phyloP scores from a whole-genome alignment of 2,797 vertebrate species.

The Taenioides sp. region DNA sequence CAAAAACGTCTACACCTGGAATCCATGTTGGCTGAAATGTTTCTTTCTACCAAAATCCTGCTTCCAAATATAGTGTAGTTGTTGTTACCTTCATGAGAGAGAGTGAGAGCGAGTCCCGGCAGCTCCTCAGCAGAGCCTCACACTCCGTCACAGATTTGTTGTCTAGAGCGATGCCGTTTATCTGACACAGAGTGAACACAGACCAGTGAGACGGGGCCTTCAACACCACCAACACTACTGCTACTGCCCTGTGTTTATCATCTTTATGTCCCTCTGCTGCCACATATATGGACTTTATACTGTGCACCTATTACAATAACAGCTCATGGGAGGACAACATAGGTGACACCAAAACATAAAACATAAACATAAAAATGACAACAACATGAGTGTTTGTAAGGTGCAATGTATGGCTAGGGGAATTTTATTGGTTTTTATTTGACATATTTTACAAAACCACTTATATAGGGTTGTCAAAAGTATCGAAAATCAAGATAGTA shows the following conservation, averaged over 20 bases:
- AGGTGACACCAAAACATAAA: slow-evolving; percentile 38
- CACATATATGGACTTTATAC: background rate
- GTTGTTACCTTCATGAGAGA: slow-evolving; percentile 92
- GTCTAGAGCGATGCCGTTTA: slow-evolving; percentile 96
- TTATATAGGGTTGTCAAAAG: too few relatives aligned
- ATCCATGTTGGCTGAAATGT: too few relatives aligned
- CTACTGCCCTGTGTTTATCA: background rate
- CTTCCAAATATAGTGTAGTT: background rate
- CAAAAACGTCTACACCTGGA: too few relatives aligned
- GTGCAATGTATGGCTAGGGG: slow-evolving; percentile 11
- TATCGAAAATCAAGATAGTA: too few relatives aligned
- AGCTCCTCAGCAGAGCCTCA: slow-evolving; percentile 91
- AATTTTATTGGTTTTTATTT: slow-evolving; percentile 42
- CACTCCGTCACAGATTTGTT: slow-evolving; percentile 97
- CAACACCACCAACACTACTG: slow-evolving; percentile 7
- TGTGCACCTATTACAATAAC: slow-evolving; percentile 19
- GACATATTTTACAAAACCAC: too few relatives aligned
- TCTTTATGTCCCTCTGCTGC: slow-evolving; percentile 23
- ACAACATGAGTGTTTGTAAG: slow-evolving; percentile 15
- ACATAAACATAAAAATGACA: slow-evolving; percentile 14
- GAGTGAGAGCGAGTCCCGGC: slow-evolving; percentile 92
- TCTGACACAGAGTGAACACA: slow-evolving; percentile 76
- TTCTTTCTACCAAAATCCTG: too few relatives aligned
- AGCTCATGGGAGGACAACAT: slow-evolving; percentile 30
- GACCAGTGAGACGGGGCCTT: slow-evolving; percentile 49